Evolutionary conservation across 2,113 vertebrate species (phyloP).

Genomic region (Etia nguti): DNA sequence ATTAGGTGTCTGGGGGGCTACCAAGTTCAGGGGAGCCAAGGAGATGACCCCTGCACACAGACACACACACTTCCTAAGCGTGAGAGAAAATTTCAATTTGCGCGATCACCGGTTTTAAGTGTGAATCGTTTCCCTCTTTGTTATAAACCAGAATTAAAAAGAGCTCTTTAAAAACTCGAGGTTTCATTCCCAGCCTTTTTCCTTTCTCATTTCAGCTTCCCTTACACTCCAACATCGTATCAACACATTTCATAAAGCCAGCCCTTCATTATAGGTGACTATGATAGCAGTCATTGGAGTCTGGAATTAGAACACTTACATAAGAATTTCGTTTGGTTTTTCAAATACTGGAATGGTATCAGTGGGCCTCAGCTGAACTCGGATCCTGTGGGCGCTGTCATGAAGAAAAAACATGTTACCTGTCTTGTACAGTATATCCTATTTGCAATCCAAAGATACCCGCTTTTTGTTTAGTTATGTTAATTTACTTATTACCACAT

Average conservation of each 20-base stretch:
- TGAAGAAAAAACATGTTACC: background rate
- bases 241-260: background rate
- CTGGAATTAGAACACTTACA: slow-evolving; percentile 10
- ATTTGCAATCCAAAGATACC: background rate
- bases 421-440: background rate
- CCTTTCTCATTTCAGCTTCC: background rate
- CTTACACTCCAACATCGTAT: background rate
- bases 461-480: background rate
- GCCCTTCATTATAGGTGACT: background rate
- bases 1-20: slow-evolving; percentile 15
- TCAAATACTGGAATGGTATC: background rate
- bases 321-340: background rate
- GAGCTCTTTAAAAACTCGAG: background rate
- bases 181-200: background rate
- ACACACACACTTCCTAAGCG: background rate
- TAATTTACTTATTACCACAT: background rate
- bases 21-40: slow-evolving; percentile 49
- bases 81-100: background rate
- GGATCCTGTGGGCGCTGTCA: background rate
- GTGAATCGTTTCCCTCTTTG: background rate
- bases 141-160: background rate
- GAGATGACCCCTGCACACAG: background rate
- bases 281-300: background rate
- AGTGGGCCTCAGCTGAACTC: background rate
- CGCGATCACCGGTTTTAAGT: background rate